Evolutionary conservation across 2,113 vertebrate genomes (phyloP).

Genomic region (Pipra filicauda): DNA sequence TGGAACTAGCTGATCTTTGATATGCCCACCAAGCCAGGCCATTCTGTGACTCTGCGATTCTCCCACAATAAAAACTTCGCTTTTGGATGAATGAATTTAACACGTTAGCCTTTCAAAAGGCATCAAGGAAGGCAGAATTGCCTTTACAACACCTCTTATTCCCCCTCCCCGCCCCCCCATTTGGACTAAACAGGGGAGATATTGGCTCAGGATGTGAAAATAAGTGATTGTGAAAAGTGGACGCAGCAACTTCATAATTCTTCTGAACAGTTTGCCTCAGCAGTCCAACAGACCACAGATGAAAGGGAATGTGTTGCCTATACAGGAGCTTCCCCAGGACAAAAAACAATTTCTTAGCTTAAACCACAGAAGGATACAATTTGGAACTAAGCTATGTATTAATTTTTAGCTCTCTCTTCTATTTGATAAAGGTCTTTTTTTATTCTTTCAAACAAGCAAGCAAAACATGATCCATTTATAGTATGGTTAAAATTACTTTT

Average conservation of each 20-base stretch:
- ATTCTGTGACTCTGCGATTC: neutral
- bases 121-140: neutral
- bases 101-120: neutral
- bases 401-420: neutral
- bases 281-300: neutral
- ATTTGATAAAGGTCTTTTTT: neutral
- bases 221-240: neutral
- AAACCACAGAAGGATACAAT: neutral
- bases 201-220: neutral
- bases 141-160: neutral
- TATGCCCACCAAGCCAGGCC: neutral
- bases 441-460: neutral
- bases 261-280: neutral
- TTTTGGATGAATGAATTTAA: neutral
- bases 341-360: neutral
- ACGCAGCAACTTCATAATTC: neutral
- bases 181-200: neutral
- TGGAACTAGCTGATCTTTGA: neutral
- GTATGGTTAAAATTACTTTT: neutral
- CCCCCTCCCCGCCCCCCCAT: no score
- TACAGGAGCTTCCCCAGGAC: neutral
- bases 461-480: neutral
- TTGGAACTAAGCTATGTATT: neutral
- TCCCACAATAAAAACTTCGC: neutral
- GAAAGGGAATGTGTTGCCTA: neutral